Percentiles rank a stretch among this genome's conserved stretches.
These are phyloP conservation scores for Isaurus tuberculatus DNA, from an alignment of 92 coral and sea anemone genomes.

Conservation along the genomic window DNA sequence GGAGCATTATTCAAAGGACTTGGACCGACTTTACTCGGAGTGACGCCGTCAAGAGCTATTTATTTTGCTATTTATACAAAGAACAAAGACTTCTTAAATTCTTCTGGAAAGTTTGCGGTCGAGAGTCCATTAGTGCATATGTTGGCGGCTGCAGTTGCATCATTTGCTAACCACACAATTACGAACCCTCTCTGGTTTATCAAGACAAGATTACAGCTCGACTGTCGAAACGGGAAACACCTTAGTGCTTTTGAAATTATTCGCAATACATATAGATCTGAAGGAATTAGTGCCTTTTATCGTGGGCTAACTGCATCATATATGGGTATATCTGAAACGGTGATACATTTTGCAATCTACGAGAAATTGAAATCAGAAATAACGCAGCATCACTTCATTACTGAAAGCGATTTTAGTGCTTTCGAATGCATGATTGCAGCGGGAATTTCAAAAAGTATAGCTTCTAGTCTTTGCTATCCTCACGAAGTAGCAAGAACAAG, in stretches of 20 bases:
- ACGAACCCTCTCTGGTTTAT: slow-evolving; percentile 97
- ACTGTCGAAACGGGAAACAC: slow-evolving; percentile 67
- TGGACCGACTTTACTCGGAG: slow-evolving; percentile 84
- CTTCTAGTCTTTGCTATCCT: slow-evolving; percentile 90
- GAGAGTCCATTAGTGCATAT: slow-evolving; percentile 79
- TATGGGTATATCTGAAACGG: slow-evolving; percentile 94
- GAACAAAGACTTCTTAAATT: slow-evolving; percentile 72
- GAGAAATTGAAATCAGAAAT: slow-evolving; percentile 76
- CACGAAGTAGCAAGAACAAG: slow-evolving; percentile 97
- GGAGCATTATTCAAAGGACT: slow-evolving; percentile 86
- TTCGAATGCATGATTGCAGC: slow-evolving; percentile 91
- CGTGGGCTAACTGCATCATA: slow-evolving; percentile 96
- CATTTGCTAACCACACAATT: slow-evolving; percentile 83
- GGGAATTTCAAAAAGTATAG: slow-evolving; percentile 87
- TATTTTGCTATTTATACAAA: slow-evolving; percentile 90
- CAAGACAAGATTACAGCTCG: slow-evolving; percentile 92
- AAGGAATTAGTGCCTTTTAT: slow-evolving; percentile 91
- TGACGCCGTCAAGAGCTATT: slow-evolving; percentile 92
- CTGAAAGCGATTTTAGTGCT: slow-evolving; percentile 60
- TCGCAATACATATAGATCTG: slow-evolving; percentile 77
- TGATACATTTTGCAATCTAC: slow-evolving; percentile 90
- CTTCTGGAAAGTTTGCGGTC: slow-evolving; percentile 68
- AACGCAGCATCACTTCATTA: slow-evolving; percentile 52
- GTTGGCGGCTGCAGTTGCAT: slow-evolving; percentile 88
- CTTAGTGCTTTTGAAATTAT: slow-evolving; percentile 71